These are phyloP conservation scores for Hyperoplus immaculatus DNA, from an alignment of 2,797 vertebrate genomes.

Conservation along the genomic window DNA sequence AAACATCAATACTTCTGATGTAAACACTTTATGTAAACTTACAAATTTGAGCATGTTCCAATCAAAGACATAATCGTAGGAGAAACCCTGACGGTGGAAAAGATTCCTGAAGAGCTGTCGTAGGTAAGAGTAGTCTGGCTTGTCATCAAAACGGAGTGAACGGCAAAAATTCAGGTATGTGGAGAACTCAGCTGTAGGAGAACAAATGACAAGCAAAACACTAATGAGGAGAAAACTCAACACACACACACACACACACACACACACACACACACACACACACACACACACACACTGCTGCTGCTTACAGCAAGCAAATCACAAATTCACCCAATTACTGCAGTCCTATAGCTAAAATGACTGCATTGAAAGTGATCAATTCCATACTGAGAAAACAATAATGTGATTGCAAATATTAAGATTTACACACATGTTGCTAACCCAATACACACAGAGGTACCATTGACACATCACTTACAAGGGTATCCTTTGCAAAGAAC, in stretches of 20 bases:
- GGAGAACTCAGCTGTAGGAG: slow-evolving; percentile 91
- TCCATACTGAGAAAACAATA: slow-evolving; percentile 6
- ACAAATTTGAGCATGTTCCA: slow-evolving; percentile 99
- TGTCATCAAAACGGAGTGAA: slow-evolving; percentile 96
- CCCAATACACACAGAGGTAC: slow-evolving; percentile 25
- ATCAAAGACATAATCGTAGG: slow-evolving; percentile 97
- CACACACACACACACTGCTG: not conserved
- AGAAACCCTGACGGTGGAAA: slow-evolving; percentile 97
- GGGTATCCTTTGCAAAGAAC: slow-evolving; percentile 99
- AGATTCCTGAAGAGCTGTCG: slow-evolving; percentile 98
- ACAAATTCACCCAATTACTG: not conserved
- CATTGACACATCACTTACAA: slow-evolving; percentile 90
- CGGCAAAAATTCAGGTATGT: slow-evolving; percentile 99
- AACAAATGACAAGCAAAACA: not conserved
- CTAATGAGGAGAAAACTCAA: not conserved
- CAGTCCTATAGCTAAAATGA: not conserved
- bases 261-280: not conserved
- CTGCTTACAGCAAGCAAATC: not conserved
- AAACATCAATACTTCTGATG: not conserved
- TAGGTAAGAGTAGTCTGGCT: slow-evolving; percentile 97
- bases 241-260: not conserved
- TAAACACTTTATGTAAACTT: slow-evolving; percentile 58
- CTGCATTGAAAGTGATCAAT: not conserved
- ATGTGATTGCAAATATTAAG: slow-evolving; percentile 52
- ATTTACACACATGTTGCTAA: slow-evolving; percentile 23